Evolutionary conservation across 2,113 vertebrate species (phyloP), one percentile per base, ranked within the genome.

Genomic region (Seriola quinqueradiata): DNA sequence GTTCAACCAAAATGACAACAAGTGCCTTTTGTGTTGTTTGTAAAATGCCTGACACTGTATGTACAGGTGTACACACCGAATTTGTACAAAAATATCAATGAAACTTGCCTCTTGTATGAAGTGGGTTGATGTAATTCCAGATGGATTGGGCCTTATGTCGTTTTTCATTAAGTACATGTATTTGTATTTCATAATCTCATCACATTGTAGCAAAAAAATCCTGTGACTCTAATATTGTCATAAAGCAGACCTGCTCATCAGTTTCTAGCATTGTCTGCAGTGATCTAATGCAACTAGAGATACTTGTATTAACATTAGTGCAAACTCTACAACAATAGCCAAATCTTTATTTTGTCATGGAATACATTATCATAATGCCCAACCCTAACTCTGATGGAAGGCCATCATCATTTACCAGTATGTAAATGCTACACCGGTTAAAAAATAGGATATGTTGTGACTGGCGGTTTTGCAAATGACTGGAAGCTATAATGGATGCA

Each of bases 1-100:
- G 3, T 70, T 54, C 70, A 81, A 48, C 5, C 23, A 36, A 75
- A 80, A 82, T 72, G 50, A 75, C 67, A 84, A 81, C 59, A 81
- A 68, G 23, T 42, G 23, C 4, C 69, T 44, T 42, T 59, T 77
- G n/a, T 77, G 25, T 67, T 74, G 79, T 70, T 70, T 76, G 44
- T 34, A 46, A 75, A 57, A 60, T 1, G 3, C 13, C 57, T 67
- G 38, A 16, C 52, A 57, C 28, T 28, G 59, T 57, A 13, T 0
- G 1, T 34, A 60, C 32, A 28, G 28, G 28, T 28, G 12, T 69
- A 36, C 38, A 60, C 17, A 42, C 69, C 9, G 12, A 77, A 73
- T 67, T 44, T 63, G 40, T 28, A 28, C 21, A 42, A 81, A 81
- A 83, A 58, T 66, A 57, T 79, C 32, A 52, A 28, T n/a, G 16